Conservation (phyloP, 2,113 vertebrate species). For the Callocephalon fimbriatum region DNA sequence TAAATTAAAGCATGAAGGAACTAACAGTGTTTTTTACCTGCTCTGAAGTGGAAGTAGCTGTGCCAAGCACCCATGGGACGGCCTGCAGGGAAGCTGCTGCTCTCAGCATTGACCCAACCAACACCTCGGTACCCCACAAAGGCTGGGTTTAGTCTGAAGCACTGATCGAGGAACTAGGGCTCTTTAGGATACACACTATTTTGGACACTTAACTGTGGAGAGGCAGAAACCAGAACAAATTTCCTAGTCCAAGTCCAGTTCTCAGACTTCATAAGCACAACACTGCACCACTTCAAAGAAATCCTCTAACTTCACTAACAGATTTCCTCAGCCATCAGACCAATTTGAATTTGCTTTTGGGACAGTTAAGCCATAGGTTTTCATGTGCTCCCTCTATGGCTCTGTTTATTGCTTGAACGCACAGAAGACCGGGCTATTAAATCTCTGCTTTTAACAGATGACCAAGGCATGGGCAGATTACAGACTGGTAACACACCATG, state of each 20-base stretch:
- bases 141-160: background rate
- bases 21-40: background rate
- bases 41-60: background rate
- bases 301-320: background rate
- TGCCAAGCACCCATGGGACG: background rate
- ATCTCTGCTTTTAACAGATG: background rate
- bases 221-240: background rate
- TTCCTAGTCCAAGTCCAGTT: background rate
- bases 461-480: accelerated
- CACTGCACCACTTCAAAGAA: background rate
- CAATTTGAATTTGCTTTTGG: background rate
- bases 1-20: background rate
- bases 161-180: background rate
- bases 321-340: background rate
- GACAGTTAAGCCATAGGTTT: background rate
- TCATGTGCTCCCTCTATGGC: background rate
- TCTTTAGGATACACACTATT: background rate
- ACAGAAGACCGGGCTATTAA: background rate
- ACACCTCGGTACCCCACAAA: background rate
- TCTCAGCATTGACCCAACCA: background rate
- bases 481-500: background rate
- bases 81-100: background rate
- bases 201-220: accelerated
- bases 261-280: background rate
- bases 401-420: background rate